Conservation (phyloP, 1,140 invertebrate genomes). For the Drosophila guanche region DNA sequence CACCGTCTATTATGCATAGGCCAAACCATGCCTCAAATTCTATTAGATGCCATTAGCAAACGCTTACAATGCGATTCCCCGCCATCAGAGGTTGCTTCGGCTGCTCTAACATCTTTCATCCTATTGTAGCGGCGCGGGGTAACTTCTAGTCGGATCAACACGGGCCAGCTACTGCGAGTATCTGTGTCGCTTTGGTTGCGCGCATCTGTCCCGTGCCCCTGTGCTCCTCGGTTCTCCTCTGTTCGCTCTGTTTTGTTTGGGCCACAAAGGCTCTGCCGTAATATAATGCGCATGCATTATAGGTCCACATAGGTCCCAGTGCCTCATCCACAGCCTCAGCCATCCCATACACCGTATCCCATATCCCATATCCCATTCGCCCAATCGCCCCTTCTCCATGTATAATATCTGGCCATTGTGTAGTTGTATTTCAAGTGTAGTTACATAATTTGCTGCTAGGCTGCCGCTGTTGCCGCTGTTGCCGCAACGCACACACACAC, state of each 20-base stretch:
- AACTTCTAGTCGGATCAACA: too few relatives aligned
- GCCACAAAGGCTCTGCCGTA: slow-evolving; percentile 59
- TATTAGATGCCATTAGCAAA: too few relatives aligned
- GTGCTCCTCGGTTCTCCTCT: too few relatives aligned
- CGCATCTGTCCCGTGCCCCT: too few relatives aligned
- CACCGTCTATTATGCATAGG: too few relatives aligned
- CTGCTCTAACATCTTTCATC: too few relatives aligned
- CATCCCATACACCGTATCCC: not conserved
- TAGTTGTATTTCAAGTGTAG: slow-evolving; percentile 73
- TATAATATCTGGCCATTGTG: slow-evolving; percentile 66
- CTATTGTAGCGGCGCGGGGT: too few relatives aligned
- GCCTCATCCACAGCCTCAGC: slow-evolving; percentile 7
- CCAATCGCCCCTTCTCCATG: slow-evolving; percentile 14
- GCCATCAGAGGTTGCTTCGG: too few relatives aligned
- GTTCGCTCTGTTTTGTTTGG: slow-evolving; percentile 53
- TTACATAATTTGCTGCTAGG: slow-evolving; percentile 77
- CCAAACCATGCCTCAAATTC: too few relatives aligned
- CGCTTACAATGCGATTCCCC: too few relatives aligned
- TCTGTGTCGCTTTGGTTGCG: too few relatives aligned
- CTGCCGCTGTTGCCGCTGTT: slow-evolving; percentile 30
- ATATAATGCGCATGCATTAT: slow-evolving; percentile 71
- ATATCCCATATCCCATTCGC: not conserved
- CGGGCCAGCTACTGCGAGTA: too few relatives aligned
- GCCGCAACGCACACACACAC: slow-evolving; percentile 14
- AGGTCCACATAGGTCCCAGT: slow-evolving; percentile 20